Evolutionary conservation across 2,888 invertebrate genomes (phyloP), one percentile per base, ranked within the genome.

Genomic region (Ophion obscuratus): DNA sequence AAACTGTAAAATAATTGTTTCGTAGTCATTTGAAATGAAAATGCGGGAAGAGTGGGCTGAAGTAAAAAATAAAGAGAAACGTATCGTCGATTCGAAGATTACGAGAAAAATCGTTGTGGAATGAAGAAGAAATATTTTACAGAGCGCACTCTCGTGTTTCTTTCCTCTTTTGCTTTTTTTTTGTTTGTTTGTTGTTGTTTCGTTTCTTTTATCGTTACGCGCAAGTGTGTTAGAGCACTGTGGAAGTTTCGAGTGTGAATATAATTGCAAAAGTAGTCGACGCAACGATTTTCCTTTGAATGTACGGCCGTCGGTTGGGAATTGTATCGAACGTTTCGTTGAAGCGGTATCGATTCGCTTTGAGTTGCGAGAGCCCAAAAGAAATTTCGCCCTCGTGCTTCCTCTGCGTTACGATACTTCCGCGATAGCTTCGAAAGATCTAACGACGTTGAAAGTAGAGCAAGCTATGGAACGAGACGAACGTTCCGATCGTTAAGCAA

Each of bases 1-100:
- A 92, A 90, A 90, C 87, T 91, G 89, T 90, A 89, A 91, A 90
- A 88, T 89, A 89, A 90, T 89, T 87, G 74, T 89, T 84, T 87
- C 82, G 84, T 90, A 90, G 89, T 87, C 64, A 73, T 88, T 88
- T 82, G 82, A 88, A 89, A 89, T 88, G 40, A 75, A 76, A 84
- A 82, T 17, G 31, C 44, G 47, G 44, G 73, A 78, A 66, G 71
- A 80, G 36, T 27, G 17, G 27, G 73, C 40, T 62, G 82, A 27
- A 82, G 78, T 62, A 73, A 78, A 62, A 76, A 62, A 7, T n/a
- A 27, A 82, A 31, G 70, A 87, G 66, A 76, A 47, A 64, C 44
- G 31, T 59, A 57, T 11, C 80, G 71, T 57, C 40, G 71, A 40
- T 61, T 73, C 31, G 36, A 80, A 84, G 47, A 83, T 83, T 81